These are phyloP conservation scores for Cyrtorhinus lividipennis DNA, from an alignment of 1,140 invertebrate genomes.

Conservation along the genomic window DNA sequence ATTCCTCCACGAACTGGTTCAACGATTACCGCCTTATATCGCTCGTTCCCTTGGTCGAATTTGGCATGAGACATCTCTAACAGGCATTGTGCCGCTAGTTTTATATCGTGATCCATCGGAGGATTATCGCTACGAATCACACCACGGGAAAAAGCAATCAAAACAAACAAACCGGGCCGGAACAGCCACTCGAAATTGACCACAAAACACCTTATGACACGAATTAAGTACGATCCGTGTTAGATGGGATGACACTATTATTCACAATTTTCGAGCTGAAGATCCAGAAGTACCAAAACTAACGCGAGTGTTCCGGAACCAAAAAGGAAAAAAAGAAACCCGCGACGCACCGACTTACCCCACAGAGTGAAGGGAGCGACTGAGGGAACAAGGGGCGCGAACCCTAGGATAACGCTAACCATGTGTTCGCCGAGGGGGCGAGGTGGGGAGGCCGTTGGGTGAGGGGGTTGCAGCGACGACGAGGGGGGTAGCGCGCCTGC, in stretches of 20 bases:
- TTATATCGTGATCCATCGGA: constrained; percentile 33
- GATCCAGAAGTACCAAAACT: background rate
- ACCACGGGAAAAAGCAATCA: background rate
- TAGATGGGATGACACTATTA: no score
- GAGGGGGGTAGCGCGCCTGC: no score
- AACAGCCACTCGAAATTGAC: background rate
- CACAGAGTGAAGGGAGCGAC: background rate
- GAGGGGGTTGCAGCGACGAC: background rate
- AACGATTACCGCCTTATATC: constrained; percentile 21
- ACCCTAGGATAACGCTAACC: constrained; percentile 9
- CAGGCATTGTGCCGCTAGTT: constrained; percentile 43
- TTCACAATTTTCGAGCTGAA: no score
- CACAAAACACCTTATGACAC: no score
- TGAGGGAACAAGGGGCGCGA: background rate
- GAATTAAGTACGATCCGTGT: no score
- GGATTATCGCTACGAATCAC: background rate
- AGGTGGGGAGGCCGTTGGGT: background rate
- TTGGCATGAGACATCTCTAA: constrained; percentile 38
- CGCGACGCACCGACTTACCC: background rate
- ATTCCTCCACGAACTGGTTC: constrained; percentile 22
- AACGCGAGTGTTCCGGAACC: constrained; percentile 1
- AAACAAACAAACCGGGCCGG: background rate
- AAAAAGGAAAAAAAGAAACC: constrained; percentile 1
- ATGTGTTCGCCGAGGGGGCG: background rate
- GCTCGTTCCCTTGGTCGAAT: constrained; percentile 17